A percentile compares a stretch with the other conserved stretches of the same genome.
phyloP scores from a whole-genome alignment of 2,888 invertebrate genomes.

The Ditula angustiorana region DNA sequence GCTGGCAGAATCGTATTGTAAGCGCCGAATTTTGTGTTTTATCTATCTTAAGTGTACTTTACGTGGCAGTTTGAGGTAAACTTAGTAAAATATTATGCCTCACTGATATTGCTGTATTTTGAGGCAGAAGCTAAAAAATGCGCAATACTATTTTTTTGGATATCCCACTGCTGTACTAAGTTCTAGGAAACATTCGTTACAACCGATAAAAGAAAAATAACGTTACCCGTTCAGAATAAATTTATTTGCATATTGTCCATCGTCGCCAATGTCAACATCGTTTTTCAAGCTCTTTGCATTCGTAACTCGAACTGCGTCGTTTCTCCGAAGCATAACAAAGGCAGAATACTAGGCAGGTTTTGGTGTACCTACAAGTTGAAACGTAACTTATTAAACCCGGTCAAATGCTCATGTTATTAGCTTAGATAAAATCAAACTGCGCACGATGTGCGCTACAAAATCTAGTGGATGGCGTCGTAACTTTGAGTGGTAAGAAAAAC shows the following conservation, averaged over 20 bases:
- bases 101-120: no score
- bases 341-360: slow-evolving; percentile 35
- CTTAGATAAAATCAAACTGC: slow-evolving; percentile 33
- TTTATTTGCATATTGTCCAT: slow-evolving; percentile 26
- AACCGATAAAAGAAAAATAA: slow-evolving; percentile 17
- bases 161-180: not conserved
- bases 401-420: slow-evolving; percentile 9
- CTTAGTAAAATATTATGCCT: no score
- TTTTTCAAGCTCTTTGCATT: slow-evolving; percentile 60
- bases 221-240: slow-evolving; percentile 30
- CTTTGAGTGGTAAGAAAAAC: slow-evolving; percentile 34
- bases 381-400: slow-evolving; percentile 19
- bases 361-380: slow-evolving; percentile 4
- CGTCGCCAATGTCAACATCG: slow-evolving; percentile 36
- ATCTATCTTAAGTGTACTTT: no score
- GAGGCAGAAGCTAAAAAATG: no score
- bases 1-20: no score
- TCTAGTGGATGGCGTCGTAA: slow-evolving; percentile 30
- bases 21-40: no score
- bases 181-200: slow-evolving; percentile 22
- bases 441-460: slow-evolving; percentile 26
- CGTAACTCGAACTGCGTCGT: slow-evolving; percentile 60
- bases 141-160: not conserved
- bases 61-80: no score
- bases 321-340: slow-evolving; percentile 74